Conservation (phyloP, 2,113 vertebrate genomes). For the Pseudolaguvia tuberculata region DNA sequence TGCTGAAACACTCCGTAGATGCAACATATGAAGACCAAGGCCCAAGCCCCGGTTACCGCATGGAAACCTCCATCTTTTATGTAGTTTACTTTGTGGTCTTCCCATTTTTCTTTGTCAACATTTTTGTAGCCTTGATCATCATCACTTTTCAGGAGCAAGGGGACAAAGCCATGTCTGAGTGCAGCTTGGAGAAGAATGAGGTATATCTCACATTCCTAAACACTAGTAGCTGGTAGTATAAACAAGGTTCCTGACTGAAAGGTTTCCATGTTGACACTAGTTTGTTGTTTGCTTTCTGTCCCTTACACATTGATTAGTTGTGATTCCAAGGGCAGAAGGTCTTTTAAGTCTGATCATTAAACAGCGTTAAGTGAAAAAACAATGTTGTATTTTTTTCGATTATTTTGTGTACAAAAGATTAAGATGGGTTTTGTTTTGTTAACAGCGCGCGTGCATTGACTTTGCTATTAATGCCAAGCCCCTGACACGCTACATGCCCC, state of each 20-base stretch:
- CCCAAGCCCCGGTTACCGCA: conserved; percentile 92
- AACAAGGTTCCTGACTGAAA: conserved; percentile 5
- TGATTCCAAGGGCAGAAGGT: conserved; percentile 26
- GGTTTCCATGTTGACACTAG: conserved; percentile 7
- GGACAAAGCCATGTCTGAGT: conserved; percentile 98
- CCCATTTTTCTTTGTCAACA: conserved; percentile 99
- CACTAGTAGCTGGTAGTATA: neutral
- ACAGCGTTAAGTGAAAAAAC: conserved; percentile 15
- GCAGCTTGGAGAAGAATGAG: conserved; percentile 98
- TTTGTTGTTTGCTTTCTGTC: conserved; percentile 37
- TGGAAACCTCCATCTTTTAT: conserved; percentile 99
- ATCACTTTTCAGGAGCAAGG: conserved; percentile 99
- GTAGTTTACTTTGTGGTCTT: conserved; percentile 99
- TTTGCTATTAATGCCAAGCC: conserved; percentile 96
- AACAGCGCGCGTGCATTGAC: conserved; percentile 94
- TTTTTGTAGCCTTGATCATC: conserved; percentile 98
- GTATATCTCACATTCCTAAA: conserved; percentile 54
- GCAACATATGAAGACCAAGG: conserved; percentile 95
- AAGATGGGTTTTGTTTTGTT: conserved; percentile 26
- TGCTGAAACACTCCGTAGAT: conserved; percentile 94
- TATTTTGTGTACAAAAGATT: conserved; percentile 17
- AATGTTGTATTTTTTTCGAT: neutral
- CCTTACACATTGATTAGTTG: conserved; percentile 28
- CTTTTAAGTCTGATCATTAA: conserved; percentile 28
- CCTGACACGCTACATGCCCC: conserved; percentile 94